Evolutionary conservation across 2,113 vertebrate species (phyloP), one percentile per base, ranked within the genome.

Genomic region (Anthoscopus minutus): DNA sequence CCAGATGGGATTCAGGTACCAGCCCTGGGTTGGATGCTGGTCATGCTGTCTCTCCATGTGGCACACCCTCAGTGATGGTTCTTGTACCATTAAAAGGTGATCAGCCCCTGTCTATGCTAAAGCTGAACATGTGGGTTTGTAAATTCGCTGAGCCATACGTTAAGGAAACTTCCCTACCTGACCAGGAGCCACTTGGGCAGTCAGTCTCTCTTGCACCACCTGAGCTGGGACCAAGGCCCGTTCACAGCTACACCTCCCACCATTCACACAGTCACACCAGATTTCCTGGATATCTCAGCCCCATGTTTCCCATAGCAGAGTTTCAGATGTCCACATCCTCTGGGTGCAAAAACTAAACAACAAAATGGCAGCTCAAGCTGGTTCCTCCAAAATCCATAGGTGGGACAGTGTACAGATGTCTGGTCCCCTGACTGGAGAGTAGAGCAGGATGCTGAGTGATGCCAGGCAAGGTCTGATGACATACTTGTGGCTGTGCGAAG

Each of bases 41-140:
- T 40, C 0, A 0, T 19, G 16, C 14, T 1, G 0, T 19, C 53
- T 24, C 38, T 74, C n/a, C 1, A 0, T 2, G 4, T 40, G 20
- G 16, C 14, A 31, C 21, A 40, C 47, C n/a, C 53, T 58, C 28
- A n/a, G 38, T 0, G 0, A 16, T 22, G 22, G 24, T 40, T 48
- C 14, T 31, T 37, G 25, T 2, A 0, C 25, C 27, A 16, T 53
- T 57, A 23, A 45, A 51, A 54, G 10, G 17, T 3, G 1, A 17
- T 20, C n/a, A 53, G 2, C 13, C 13, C 10, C 54, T 1, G 1
- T 21, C 11, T 1, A 0, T 9, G 19, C 27, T 33, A n/a, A 25
- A 51, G 25, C 12, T 56, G 37, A 33, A 20, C 6, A 3, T 4
- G 7, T 3, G 13, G 10, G 15, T 15, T 53, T 48, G 18, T 40